Evolutionary conservation across 2,113 vertebrate species (phyloP).

Genomic region (Theropithecus gelada): DNA sequence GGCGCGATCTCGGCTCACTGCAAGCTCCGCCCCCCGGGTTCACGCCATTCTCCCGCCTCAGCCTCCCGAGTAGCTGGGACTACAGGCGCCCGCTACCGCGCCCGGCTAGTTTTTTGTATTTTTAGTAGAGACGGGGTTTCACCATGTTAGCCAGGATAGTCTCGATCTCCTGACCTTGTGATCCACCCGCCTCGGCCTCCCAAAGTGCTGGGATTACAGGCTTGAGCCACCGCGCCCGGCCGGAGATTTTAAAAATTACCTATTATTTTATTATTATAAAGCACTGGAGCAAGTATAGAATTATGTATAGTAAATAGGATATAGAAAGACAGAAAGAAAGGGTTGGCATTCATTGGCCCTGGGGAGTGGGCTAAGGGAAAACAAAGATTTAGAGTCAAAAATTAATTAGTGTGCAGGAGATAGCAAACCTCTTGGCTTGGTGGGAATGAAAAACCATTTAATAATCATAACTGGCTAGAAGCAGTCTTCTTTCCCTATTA

Average conservation of each 20-base stretch:
- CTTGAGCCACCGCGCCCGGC: too few species aligned
- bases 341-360: constrained; percentile 17
- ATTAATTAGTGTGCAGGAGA: background rate
- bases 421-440: background rate
- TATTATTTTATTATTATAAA: constrained; percentile 26
- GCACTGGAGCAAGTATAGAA: background rate
- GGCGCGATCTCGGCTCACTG: too few species aligned
- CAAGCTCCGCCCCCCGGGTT: too few species aligned
- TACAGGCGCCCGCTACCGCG: too few species aligned
- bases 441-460: constrained; percentile 8
- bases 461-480: background rate
- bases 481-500: background rate
- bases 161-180: too few species aligned
- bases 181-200: too few species aligned
- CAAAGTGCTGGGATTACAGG: too few species aligned
- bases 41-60: too few species aligned
- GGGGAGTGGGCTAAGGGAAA: background rate
- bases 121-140: too few species aligned
- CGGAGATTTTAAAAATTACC: background rate
- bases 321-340: constrained; percentile 8
- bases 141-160: too few species aligned
- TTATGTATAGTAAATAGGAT: constrained; percentile 25
- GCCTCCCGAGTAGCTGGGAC: too few species aligned
- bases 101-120: too few species aligned
- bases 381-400: constrained; percentile 17